Evolutionary conservation across 2,113 vertebrate species (phyloP).

Genomic region (Desmodus rotundus): DNA sequence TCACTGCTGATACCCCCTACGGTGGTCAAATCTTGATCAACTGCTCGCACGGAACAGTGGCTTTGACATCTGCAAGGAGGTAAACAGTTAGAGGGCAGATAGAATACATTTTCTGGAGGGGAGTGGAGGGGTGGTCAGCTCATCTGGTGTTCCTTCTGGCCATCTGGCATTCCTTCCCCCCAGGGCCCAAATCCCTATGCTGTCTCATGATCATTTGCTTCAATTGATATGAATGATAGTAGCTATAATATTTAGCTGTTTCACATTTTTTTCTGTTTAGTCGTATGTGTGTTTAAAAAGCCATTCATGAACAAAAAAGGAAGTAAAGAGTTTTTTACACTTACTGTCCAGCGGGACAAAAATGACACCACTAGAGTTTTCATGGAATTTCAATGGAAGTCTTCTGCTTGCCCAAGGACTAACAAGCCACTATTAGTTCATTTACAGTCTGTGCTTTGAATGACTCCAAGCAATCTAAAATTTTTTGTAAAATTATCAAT

Average conservation of each 20-base stretch:
- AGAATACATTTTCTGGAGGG: neutral
- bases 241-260: neutral
- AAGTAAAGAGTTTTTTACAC: neutral
- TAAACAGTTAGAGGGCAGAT: neutral
- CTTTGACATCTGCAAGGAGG: neutral
- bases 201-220: neutral
- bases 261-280: neutral
- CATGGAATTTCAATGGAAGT: conserved; percentile 6
- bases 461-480: conserved; percentile 26
- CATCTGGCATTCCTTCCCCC: neutral
- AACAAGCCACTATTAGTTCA: neutral
- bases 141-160: neutral
- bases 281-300: neutral
- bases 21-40: neutral
- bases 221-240: neutral
- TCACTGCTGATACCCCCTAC: neutral
- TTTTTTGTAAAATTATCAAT: conserved; percentile 55
- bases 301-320: neutral
- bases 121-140: neutral
- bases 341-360: neutral
- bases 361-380: neutral
- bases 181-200: neutral
- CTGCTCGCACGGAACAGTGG: neutral
- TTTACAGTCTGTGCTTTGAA: neutral
- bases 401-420: neutral